Evolutionary conservation across 2,113 vertebrate species (phyloP).

Genomic region (Pluvialis apricaria): DNA sequence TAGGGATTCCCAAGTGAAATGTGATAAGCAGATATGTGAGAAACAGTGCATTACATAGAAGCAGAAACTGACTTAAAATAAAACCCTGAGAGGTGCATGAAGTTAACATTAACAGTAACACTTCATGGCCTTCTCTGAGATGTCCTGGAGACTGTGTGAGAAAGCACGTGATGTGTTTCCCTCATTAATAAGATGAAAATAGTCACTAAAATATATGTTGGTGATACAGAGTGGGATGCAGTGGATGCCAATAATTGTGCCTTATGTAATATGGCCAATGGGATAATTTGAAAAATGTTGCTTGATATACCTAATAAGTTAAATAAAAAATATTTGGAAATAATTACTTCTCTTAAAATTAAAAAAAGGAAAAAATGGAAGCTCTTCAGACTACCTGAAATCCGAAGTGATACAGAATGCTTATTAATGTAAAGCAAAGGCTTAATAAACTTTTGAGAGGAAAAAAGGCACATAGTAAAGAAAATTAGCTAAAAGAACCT

Average conservation of each 20-base stretch:
- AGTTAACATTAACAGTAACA: neutral
- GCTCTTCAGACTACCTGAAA: neutral
- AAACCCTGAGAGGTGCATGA: neutral
- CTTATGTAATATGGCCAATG: neutral
- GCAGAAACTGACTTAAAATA: neutral
- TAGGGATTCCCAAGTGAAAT: neutral
- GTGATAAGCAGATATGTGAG: neutral
- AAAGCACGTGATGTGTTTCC: rapidly evolving
- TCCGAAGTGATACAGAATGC: neutral
- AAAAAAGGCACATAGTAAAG: neutral
- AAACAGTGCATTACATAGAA: neutral
- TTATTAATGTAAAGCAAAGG: neutral
- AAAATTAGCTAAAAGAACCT: slow-evolving; percentile 28
- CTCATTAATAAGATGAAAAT: neutral
- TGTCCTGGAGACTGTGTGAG: neutral
- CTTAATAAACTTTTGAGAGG: neutral
- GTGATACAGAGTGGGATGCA: neutral
- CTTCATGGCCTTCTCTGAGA: neutral
- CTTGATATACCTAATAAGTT: neutral
- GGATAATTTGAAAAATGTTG: neutral
- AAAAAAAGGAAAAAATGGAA: neutral
- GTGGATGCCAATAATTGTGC: neutral
- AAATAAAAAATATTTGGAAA: neutral
- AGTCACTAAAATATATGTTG: neutral
- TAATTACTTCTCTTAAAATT: neutral